These are phyloP conservation scores for Athene noctua DNA, from an alignment of 2,113 vertebrate species.

Conservation along the genomic window DNA sequence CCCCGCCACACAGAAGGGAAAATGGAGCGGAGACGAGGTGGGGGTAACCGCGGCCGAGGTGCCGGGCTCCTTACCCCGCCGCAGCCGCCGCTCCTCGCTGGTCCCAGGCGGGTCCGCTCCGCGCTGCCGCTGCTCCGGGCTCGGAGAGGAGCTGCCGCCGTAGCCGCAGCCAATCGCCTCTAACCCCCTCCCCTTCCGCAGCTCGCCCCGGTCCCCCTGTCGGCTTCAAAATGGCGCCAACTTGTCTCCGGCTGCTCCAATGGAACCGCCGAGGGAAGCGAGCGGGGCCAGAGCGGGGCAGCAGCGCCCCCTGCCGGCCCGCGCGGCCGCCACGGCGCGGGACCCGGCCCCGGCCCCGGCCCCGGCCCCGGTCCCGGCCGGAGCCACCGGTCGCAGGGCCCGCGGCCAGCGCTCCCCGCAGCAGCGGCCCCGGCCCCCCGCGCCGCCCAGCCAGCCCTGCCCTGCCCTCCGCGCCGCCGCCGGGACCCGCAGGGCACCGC, in stretches of 20 bases:
- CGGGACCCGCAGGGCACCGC: background rate
- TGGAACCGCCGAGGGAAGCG: slow-evolving; percentile 64
- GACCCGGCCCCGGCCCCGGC: background rate
- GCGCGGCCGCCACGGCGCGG: background rate
- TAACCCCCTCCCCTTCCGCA: slow-evolving; percentile 80
- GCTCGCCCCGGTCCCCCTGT: slow-evolving; percentile 66
- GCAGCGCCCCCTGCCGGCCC: slow-evolving; percentile 79
- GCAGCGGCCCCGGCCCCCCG: background rate
- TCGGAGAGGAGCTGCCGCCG: slow-evolving; percentile 41
- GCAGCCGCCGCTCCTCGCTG: slow-evolving; percentile 29
- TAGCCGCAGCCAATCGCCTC: slow-evolving; percentile 76
- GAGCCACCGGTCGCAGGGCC: background rate
- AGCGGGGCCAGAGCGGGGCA: slow-evolving; percentile 39
- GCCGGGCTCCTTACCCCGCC: slow-evolving; percentile 17
- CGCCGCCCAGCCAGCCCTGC: no score
- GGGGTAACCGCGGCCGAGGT: background rate
- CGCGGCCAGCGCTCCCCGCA: no score
- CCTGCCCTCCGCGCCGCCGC: background rate
- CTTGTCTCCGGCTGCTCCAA: slow-evolving; percentile 79
- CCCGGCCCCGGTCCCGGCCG: no score
- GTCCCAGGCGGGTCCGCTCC: slow-evolving; percentile 68
- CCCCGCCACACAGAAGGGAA: background rate
- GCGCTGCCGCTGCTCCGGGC: slow-evolving; percentile 46
- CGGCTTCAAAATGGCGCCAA: slow-evolving; percentile 99
- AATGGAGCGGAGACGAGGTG: background rate